A percentile compares a stretch with the other conserved stretches of the same genome.
These are phyloP conservation scores for Yasuhikotakia modesta DNA, from an alignment of 2,797 vertebrate genomes.

Conservation along the genomic window DNA sequence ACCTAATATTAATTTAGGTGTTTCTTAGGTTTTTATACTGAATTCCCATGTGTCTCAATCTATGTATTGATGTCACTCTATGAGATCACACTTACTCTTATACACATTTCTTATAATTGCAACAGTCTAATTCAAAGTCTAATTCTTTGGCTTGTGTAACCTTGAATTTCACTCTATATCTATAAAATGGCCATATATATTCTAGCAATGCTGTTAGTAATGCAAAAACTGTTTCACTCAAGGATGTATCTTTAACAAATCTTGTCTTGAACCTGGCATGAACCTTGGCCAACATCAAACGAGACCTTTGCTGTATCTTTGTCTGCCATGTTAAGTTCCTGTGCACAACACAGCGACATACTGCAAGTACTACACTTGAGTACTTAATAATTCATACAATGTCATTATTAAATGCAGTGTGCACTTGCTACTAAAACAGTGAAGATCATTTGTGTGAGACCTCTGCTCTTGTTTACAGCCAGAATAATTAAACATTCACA, in stretches of 20 bases:
- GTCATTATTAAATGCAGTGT: conserved; percentile 17
- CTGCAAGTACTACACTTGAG: conserved; percentile 5
- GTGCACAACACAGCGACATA: conserved; percentile 36
- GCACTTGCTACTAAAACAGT: conserved; percentile 22
- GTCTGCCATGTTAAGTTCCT: conserved; percentile 40
- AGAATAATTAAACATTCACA: conserved; percentile 33
- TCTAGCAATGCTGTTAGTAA: conserved; percentile 7
- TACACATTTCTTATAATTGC: no score
- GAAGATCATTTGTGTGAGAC: conserved; percentile 28
- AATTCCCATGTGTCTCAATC: no score
- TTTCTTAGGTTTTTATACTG: no score
- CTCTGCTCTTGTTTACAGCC: conserved; percentile 18
- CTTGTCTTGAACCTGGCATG: conserved; percentile 32
- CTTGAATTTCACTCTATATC: background rate
- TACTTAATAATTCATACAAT: conserved; percentile 39
- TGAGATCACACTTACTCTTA: no score
- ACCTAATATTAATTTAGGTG: no score
- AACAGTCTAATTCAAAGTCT: no score
- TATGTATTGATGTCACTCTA: no score
- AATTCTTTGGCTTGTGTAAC: no score
- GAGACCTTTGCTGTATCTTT: background rate
- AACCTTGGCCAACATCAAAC: conserved; percentile 25
- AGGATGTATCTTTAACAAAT: background rate
- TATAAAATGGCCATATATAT: conserved; percentile 14
- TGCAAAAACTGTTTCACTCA: background rate